Evolutionary conservation across 2,113 vertebrate species (phyloP), one percentile per base, ranked within the genome.

Genomic region (Xyliphius kryptos): DNA sequence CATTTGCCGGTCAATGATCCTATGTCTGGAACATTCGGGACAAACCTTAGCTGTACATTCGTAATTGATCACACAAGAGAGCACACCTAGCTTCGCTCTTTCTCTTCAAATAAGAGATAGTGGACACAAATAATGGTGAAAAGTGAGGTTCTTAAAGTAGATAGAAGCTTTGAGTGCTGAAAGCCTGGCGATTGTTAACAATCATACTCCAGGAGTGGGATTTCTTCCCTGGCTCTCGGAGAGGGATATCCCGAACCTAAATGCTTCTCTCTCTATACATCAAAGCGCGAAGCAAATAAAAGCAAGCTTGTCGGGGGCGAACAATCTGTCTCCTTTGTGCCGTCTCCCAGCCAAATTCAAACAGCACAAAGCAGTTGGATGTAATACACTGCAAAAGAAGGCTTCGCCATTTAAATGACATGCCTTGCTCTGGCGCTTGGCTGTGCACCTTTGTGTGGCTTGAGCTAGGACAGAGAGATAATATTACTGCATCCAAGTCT

Each of bases 241-340:
- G 69, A 84, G 76, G 66, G 82, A 82, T 84, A 87, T 80, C 84
- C 82, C 76, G 75, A 81, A 47, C 79, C 84, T 82, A 82, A 80
- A 82, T 58, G 63, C 63, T 56, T 56, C 50, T 78, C 81, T 83
- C 80, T 85, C 79, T 81, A 82, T 82, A 87, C 86, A 85, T 89
- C 86, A 88, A 89, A 89, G 85, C 68, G 71, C 76, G 71, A 66
- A 47, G 74, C 61, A 86, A 86, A 87, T 86, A 86, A 89, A 87
- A 89, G 86, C 79, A 84, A 82, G 84, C 83, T 86, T 86, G 85
- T 86, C 80, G 82, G 81, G 79, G 81, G 78, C 55, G 82, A 86
- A 87, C 86, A 88, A 89, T 87, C 86, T 87, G 76, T 81, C 82
- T 85, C 78, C 80, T 85, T 86, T 89, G 82, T 88, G 78, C 77